Evolutionary conservation across 2,797 vertebrate species (phyloP).

Genomic region (Agapornis canus): DNA sequence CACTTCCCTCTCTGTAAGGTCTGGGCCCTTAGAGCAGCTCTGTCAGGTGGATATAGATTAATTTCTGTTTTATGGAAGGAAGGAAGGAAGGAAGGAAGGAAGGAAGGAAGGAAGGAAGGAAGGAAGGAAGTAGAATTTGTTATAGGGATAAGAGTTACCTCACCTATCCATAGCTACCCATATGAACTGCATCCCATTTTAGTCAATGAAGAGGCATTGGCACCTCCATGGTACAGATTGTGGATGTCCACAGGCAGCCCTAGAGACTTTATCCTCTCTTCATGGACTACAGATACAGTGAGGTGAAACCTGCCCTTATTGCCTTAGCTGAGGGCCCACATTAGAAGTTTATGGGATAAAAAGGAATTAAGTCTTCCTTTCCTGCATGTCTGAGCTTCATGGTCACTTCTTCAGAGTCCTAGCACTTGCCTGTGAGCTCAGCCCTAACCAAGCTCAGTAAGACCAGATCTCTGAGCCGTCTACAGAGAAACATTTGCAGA

Average conservation of each 20-base stretch:
- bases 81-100: not conserved
- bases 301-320: not conserved
- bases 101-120: not conserved
- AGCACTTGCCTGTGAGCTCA: not conserved
- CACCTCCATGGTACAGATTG: not conserved
- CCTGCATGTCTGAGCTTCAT: not conserved
- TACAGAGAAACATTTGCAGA: not conserved
- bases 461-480: not conserved
- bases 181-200: not conserved
- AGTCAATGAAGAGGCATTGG: not conserved
- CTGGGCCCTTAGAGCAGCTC: not conserved
- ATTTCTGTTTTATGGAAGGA: not conserved
- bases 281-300: not conserved
- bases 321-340: not conserved
- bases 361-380: not conserved
- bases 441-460: not conserved
- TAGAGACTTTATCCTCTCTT: not conserved
- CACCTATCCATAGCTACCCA: no score
- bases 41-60: not conserved
- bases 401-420: not conserved
- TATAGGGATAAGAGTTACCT: not conserved
- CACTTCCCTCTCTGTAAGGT: not conserved
- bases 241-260: rapidly evolving
- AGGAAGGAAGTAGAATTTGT: not conserved
- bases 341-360: not conserved